These are phyloP conservation scores for Parauchenoglanis punctatus DNA, from an alignment of 2,797 vertebrate genomes.

Conservation along the genomic window DNA sequence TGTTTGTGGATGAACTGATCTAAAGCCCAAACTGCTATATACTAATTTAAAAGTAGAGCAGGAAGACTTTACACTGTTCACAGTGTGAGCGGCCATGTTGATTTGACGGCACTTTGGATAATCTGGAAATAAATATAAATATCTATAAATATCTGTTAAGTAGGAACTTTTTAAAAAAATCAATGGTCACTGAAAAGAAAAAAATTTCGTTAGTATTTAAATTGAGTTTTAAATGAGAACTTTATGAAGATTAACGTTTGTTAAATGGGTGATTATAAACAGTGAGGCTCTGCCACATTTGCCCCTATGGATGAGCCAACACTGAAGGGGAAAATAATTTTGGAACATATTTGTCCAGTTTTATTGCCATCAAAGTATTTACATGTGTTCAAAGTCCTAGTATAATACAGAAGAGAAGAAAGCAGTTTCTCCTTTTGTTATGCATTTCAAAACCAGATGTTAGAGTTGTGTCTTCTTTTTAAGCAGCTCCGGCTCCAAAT, in stretches of 20 bases:
- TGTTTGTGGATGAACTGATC: neutral
- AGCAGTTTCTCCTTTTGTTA: neutral
- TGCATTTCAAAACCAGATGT: neutral
- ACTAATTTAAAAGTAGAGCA: neutral
- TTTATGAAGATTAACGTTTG: neutral
- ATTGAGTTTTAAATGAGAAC: neutral
- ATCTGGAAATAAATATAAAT: neutral
- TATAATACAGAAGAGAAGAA: too few relatives aligned
- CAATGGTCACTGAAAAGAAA: neutral
- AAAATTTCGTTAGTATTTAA: neutral
- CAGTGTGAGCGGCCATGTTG: neutral
- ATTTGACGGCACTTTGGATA: neutral
- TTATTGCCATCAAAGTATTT: neutral
- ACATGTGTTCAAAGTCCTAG: neutral
- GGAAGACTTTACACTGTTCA: neutral
- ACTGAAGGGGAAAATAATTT: neutral
- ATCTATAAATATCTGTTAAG: neutral
- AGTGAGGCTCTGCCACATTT: neutral
- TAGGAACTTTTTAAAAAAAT: neutral
- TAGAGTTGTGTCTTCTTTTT: neutral
- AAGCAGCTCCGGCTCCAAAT: conserved; percentile 28
- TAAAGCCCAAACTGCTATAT: neutral
- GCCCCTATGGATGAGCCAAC: neutral
- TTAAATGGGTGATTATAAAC: neutral
- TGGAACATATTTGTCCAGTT: neutral